Base-by-base conservation (phyloP, 2,797 vertebrate genomes). In the Spea hammondii region DNA sequence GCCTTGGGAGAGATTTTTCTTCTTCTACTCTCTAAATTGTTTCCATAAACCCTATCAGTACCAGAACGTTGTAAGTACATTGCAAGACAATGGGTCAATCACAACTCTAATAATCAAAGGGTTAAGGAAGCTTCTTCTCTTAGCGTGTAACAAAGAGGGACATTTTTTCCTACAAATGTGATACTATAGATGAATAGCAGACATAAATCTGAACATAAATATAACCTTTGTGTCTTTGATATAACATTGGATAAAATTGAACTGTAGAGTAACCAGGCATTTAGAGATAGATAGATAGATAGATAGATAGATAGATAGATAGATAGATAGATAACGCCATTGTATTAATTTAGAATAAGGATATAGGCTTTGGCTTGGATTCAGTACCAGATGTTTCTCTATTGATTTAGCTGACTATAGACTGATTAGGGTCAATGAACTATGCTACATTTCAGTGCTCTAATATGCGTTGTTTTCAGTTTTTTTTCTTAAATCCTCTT, bases 371-470 rank as follows among this genome's bases (percentile, higher is more conserved):
- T 62, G 59, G n/a, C 14, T 32, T 62, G 59, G 12, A 32, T 72
- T 65, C 4, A 44, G 55, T 12, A 14, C n/a, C 70, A 79, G 77
- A 68, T 73, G 77, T 46, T 59, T 6, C 47, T n/a, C 11, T 79
- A 78, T 79, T 79, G 64, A 79, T 68, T 68, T 49, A n/a, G 5
- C 64, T 5, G 32, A 60, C 46, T n/a, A 59, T n/a, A 67, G 64
- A 73, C 64, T 59, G 65, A 79, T 73, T 17, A 72, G 70, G 76
- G 77, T 79, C 77, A 79, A 32, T 44, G 64, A 66, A 72, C 55
- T 72, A 47, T 66, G 62, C 72, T 49, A 55, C 51, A 10, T 50
- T 67, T 79, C 53, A 60, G 54, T 79, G 62, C 17, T 50, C 48
- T 48, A 53, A 50, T 79, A 79, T 79, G 57, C 70, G 73, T 79